phyloP scores from a whole-genome alignment of 2,888 invertebrate species.

The Heteromurus nitidus region DNA sequence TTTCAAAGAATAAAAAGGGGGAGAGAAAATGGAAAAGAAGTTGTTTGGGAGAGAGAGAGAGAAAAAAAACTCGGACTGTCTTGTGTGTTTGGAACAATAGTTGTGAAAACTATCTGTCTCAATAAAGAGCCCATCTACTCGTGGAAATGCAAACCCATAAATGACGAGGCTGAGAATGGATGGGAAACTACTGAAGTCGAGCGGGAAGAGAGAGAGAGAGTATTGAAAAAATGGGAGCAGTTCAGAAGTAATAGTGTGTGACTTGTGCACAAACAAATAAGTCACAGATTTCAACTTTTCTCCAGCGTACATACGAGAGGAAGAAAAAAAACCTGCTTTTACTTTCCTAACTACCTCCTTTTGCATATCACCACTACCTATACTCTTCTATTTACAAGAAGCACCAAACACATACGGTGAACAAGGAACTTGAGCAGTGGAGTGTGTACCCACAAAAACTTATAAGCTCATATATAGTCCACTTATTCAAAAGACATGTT shows the following conservation, averaged over 20 bases:
- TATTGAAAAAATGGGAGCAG: constrained; percentile 30
- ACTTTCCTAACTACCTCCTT: no score
- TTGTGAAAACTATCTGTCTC: constrained; percentile 72
- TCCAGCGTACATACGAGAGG: neutral
- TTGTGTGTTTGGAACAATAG: constrained; percentile 67
- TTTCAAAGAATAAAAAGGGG: constrained; percentile 16
- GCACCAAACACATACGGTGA: no score
- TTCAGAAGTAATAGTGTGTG: constrained; percentile 43
- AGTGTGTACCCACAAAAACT: no score
- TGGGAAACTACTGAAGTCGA: constrained; percentile 49
- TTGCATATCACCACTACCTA: no score
- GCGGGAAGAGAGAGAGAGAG: neutral
- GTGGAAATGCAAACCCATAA: constrained; percentile 68
- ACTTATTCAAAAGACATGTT: no score
- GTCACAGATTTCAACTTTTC: constrained; percentile 71
- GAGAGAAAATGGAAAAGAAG: constrained; percentile 34
- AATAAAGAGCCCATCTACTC: constrained; percentile 69
- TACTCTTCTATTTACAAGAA: no score
- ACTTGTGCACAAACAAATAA: constrained; percentile 72
- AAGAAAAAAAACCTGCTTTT: neutral
- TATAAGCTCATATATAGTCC: no score
- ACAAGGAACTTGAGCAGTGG: no score
- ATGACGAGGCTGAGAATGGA: constrained; percentile 62
- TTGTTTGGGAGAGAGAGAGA: constrained; percentile 51
- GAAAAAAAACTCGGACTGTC: constrained; percentile 33